Evolutionary conservation across 2,113 vertebrate genomes (phyloP), one percentile per base, ranked within the genome.

Genomic region (Salvelinus fontinalis): DNA sequence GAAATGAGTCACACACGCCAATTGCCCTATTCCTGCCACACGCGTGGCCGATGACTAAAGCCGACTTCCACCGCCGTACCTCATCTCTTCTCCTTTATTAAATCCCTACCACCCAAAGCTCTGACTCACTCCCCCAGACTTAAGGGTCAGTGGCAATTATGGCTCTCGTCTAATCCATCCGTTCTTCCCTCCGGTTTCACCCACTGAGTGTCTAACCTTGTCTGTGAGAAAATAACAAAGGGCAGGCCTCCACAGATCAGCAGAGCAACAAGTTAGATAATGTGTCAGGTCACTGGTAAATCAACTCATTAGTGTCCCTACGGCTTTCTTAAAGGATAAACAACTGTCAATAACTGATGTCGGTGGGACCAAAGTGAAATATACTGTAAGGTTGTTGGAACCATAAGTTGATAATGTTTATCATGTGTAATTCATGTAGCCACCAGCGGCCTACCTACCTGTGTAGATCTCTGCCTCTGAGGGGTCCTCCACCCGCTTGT

Each of bases 401-500:
- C 39, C 39, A 44, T 44, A 44, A 44, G 39, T 44, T 44, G 8
- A 44, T 44, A 2, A 44, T 39, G 34, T 39, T 8, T 39, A 8
- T 39, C 34, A 9, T 44, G 39, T 44, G 39, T 44, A 9, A 44
- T 9, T 0, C 3, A 44, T 44, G 39, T 9, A 44, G 39, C 39
- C 9, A 44, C 2, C 59, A 24, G 59, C n/a, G n/a, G 59, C n/a
- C 51, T 54, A 13, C 90, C 78, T 89, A 99, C 97, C 97, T 89
- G 97, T 98, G 89, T 99, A 99, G 80, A 99, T 94, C 78, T 99
- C 97, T 0, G 97, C 97, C 79, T 99, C 97, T 0, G 95, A 96
- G 27, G 97, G 97, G 81, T 99, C 97, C 70, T 98, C 97, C 74
- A 99, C 95, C 79, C 97, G 95, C 91, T 99, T 99, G 87, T 99